Percentiles rank a stretch among this genome's conserved stretches.
These are phyloP conservation scores for Capitella teleta DNA, from an alignment of 1,140 invertebrate genomes.

Conservation along the genomic window DNA sequence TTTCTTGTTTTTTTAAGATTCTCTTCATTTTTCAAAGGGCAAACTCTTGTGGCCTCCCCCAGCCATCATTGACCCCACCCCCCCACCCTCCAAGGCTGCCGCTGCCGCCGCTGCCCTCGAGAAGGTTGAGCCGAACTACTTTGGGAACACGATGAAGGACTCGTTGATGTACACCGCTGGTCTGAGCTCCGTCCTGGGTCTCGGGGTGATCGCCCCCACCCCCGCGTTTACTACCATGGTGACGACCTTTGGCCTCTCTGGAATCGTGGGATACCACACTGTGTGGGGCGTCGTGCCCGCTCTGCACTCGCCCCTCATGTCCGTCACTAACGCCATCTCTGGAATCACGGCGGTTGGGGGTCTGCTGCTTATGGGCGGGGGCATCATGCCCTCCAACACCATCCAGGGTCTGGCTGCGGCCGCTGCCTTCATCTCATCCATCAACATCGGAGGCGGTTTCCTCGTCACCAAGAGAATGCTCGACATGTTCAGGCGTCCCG, in stretches of 20 bases:
- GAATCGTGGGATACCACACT: constrained; percentile 78
- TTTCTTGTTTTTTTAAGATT: background rate
- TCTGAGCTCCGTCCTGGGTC: constrained; percentile 32
- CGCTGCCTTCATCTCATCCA: constrained; percentile 76
- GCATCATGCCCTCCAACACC: constrained; percentile 58
- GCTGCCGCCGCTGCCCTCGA: constrained; percentile 29
- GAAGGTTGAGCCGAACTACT: constrained; percentile 35
- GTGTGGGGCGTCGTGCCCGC: constrained; percentile 86
- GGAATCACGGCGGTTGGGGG: constrained; percentile 84
- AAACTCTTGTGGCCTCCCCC: constrained; percentile 70
- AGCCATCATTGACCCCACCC: constrained; percentile 36
- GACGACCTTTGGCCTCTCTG: constrained; percentile 68
- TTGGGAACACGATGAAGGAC: constrained; percentile 51
- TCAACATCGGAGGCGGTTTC: constrained; percentile 86
- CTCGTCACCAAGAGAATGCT: constrained; percentile 81
- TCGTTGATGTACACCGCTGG: constrained; percentile 60
- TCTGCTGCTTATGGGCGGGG: constrained; percentile 66
- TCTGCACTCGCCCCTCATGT: constrained; percentile 83
- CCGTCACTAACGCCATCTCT: constrained; percentile 83
- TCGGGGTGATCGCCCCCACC: constrained; percentile 68
- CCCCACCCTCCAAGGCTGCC: constrained; percentile 39
- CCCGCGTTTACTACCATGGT: constrained; percentile 74
- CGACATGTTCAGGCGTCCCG: constrained; percentile 75
- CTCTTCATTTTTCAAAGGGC: constrained; percentile 38
- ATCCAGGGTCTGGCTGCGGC: constrained; percentile 59